These are phyloP conservation scores for Mormyrus iriodes DNA, from an alignment of 2,113 vertebrate genomes.

Conservation along the genomic window DNA sequence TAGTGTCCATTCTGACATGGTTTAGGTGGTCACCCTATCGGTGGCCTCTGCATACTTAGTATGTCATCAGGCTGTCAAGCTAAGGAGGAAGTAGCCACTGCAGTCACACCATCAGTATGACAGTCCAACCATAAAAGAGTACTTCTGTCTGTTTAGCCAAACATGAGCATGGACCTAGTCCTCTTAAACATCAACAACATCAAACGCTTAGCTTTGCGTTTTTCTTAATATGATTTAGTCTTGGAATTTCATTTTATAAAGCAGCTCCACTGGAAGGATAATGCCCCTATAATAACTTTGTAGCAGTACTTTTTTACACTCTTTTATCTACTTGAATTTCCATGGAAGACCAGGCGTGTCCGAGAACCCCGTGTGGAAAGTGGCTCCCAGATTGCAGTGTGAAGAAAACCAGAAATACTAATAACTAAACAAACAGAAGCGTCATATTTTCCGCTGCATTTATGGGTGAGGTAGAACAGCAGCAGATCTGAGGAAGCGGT, in stretches of 20 bases:
- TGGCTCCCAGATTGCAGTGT: background rate
- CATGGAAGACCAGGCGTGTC: conserved; percentile 18
- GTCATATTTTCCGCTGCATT: conserved; percentile 31
- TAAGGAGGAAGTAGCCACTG: background rate
- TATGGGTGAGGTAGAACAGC: background rate
- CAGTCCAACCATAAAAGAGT: background rate
- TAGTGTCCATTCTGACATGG: background rate
- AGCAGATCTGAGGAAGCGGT: background rate
- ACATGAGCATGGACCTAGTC: background rate
- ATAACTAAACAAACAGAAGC: conserved; percentile 24
- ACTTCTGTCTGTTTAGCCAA: background rate
- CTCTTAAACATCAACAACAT: background rate
- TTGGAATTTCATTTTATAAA: background rate
- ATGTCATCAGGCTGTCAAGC: background rate
- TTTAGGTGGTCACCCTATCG: background rate
- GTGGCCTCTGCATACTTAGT: background rate
- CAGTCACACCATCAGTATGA: background rate
- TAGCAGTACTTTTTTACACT: background rate
- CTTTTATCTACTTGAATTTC: conserved; percentile 1
- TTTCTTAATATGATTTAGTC: background rate
- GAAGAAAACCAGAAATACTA: conserved; percentile 16
- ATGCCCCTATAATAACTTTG: background rate
- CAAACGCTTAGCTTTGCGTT: background rate
- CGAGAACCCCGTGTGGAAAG: conserved; percentile 20
- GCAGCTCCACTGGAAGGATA: background rate